Percentiles rank a stretch among this genome's conserved stretches.
Evolutionary conservation across 1,140 invertebrate genomes (phyloP).

Genomic region (Lepidurus arcticus): DNA sequence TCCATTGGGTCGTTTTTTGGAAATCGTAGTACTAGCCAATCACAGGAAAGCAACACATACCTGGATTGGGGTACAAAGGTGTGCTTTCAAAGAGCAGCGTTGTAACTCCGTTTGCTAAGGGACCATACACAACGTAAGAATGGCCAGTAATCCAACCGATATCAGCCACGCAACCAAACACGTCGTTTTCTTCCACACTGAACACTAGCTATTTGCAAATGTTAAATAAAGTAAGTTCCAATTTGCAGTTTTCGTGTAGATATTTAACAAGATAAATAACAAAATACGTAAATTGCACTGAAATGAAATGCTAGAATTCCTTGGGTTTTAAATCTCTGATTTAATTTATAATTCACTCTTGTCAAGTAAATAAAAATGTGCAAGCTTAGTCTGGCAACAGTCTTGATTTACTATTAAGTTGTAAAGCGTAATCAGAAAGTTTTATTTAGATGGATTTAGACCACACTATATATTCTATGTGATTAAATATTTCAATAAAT

Average conservation of each 20-base stretch:
- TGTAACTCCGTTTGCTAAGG: conserved; percentile 52
- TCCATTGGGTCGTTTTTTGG: too few relatives aligned
- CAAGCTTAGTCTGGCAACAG: too few relatives aligned
- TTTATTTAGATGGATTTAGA: too few relatives aligned
- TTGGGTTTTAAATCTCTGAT: too few relatives aligned
- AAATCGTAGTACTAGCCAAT: too few relatives aligned
- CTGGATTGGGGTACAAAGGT: conserved; percentile 53
- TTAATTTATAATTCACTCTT: too few relatives aligned
- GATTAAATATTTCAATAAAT: too few relatives aligned
- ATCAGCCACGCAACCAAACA: conserved; percentile 55
- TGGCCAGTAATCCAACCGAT: conserved; percentile 58
- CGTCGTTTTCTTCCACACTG: conserved; percentile 48
- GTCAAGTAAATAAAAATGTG: too few relatives aligned
- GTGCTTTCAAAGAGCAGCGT: conserved; percentile 54
- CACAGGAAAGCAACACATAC: conserved; percentile 37
- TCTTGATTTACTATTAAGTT: too few relatives aligned
- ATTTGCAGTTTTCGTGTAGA: not conserved
- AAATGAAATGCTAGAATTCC: not conserved
- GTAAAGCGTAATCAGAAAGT: too few relatives aligned
- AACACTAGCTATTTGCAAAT: conserved; percentile 45
- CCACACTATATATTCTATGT: too few relatives aligned
- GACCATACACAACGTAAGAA: conserved; percentile 53
- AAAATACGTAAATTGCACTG: not conserved
- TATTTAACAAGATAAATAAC: not conserved
- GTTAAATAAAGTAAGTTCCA: conserved; percentile 1